phyloP scores from a whole-genome alignment of 2,888 invertebrate species.

The Drosophila conformis region DNA sequence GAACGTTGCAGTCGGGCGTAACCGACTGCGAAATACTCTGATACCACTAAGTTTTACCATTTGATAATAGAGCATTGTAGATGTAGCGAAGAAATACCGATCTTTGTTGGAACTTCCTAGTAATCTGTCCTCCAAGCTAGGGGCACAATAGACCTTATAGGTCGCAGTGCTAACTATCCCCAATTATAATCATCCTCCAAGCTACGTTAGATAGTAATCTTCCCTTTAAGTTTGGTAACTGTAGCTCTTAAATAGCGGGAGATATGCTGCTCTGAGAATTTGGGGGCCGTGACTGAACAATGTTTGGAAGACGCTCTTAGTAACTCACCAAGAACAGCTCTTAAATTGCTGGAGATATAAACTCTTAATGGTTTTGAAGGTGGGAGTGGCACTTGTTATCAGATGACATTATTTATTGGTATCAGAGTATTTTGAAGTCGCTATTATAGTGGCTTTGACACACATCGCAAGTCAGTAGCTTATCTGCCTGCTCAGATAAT shows the following conservation, averaged over 20 bases:
- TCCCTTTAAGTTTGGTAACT: background rate
- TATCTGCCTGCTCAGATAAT: conserved; percentile 6
- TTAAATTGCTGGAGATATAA: background rate
- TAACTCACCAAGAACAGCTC: too few relatives aligned
- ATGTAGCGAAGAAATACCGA: background rate
- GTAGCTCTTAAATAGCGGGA: background rate
- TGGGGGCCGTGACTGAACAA: too few relatives aligned
- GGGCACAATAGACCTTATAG: too few relatives aligned
- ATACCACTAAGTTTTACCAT: background rate
- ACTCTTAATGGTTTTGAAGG: background rate
- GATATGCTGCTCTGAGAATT: too few relatives aligned
- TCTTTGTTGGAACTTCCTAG: background rate
- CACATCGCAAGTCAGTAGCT: conserved; percentile 1
- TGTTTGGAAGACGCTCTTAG: too few relatives aligned
- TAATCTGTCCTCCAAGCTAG: background rate
- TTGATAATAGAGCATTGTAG: background rate
- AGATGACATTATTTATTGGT: background rate
- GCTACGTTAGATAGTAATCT: background rate
- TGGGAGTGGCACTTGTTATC: background rate
- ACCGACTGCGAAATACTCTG: background rate
- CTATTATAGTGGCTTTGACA: background rate
- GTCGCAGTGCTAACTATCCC: too few relatives aligned
- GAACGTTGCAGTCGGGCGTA: background rate
- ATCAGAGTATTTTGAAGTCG: background rate
- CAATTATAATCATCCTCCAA: background rate